Conservation (phyloP, 1,140 invertebrate species). For the Arion vulgaris region DNA sequence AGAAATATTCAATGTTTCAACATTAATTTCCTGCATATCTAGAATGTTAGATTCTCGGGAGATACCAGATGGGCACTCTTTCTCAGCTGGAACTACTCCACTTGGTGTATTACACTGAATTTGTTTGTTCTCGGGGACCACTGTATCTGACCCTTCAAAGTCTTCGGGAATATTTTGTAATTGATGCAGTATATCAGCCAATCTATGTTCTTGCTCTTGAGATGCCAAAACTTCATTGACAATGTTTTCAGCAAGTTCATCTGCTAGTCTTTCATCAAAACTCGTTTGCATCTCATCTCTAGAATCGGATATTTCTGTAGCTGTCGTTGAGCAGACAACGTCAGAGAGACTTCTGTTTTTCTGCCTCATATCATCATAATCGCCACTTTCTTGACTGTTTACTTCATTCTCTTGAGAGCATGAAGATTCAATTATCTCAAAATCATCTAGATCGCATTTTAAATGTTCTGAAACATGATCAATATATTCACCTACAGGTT, state of each 20-base stretch:
- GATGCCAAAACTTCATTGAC: constrained; percentile 25
- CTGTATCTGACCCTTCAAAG: constrained; percentile 1
- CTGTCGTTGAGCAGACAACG: not conserved
- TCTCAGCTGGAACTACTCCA: not conserved
- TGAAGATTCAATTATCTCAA: not conserved
- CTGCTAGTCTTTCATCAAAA: constrained; percentile 28
- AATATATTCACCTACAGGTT: not conserved
- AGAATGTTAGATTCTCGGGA: not conserved
- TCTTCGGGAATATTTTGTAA: not conserved
- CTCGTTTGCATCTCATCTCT: not conserved
- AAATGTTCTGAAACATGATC: not conserved
- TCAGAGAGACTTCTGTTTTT: not conserved
- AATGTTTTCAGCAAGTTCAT: constrained; percentile 33
- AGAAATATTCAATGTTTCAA: not conserved
- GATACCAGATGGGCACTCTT: not conserved
- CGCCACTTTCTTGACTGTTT: not conserved
- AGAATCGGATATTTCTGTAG: not conserved
- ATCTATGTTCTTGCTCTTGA: constrained; percentile 1
- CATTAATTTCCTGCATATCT: not conserved
- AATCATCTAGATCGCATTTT: not conserved
- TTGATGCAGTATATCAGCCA: not conserved
- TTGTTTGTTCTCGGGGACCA: not conserved
- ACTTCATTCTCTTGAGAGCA: not conserved
- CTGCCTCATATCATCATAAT: not conserved
- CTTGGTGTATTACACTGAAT: not conserved